These are phyloP conservation scores for Hepsetus odoe DNA, from an alignment of 2,113 vertebrate genomes.

Conservation along the genomic window DNA sequence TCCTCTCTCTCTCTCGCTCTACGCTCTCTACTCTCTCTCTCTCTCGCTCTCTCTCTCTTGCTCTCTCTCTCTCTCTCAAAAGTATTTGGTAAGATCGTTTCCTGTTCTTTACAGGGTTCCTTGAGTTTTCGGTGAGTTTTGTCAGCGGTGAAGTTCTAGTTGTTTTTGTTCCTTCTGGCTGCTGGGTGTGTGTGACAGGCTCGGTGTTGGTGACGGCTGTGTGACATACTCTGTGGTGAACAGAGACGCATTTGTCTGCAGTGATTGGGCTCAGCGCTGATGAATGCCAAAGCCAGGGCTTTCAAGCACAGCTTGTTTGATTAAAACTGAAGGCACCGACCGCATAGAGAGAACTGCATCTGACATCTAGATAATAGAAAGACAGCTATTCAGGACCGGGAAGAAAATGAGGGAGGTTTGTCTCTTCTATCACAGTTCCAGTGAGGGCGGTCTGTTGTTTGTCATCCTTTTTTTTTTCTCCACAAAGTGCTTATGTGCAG, in stretches of 20 bases:
- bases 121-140: neutral
- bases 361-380: slow-evolving; percentile 14
- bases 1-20: too few relatives aligned
- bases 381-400: neutral
- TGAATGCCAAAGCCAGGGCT: slow-evolving; percentile 14
- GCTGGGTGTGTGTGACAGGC: neutral
- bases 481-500: neutral
- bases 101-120: neutral
- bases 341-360: neutral
- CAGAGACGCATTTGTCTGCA: slow-evolving; percentile 20
- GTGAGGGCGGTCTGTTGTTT: neutral
- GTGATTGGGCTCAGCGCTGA: slow-evolving; percentile 19
- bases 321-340: slow-evolving; percentile 14
- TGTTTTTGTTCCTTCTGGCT: neutral
- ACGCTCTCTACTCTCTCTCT: too few relatives aligned
- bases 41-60: too few relatives aligned
- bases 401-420: neutral
- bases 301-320: slow-evolving; percentile 22
- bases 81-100: neutral
- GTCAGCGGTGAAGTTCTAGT: neutral
- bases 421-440: neutral
- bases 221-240: neutral
- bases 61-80: too few relatives aligned
- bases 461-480: neutral
- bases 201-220: neutral